A percentile compares a stretch with the other conserved stretches of the same genome.
Evolutionary conservation across 2,888 invertebrate species (phyloP).

Genomic region (Limnephilus auricula): DNA sequence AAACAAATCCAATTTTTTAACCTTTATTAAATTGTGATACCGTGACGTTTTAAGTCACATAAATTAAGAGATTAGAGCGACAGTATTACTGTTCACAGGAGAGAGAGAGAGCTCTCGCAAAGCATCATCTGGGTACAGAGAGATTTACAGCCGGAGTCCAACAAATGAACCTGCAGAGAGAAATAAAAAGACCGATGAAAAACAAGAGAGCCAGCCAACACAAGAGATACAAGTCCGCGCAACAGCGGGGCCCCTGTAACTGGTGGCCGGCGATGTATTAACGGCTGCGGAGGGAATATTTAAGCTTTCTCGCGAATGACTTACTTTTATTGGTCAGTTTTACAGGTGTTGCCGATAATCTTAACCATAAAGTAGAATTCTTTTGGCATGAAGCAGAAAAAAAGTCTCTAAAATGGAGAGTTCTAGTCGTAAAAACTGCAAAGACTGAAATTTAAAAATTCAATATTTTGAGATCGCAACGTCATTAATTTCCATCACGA

Average conservation of each 20-base stretch:
- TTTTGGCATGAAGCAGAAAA: neutral
- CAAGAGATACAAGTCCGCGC: neutral
- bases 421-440: too few relatives aligned
- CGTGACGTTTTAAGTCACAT: neutral
- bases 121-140: constrained; percentile 11
- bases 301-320: constrained; percentile 4
- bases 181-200: constrained; percentile 41
- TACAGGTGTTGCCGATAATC: neutral
- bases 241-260: neutral
- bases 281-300: constrained; percentile 25
- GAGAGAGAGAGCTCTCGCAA: neutral
- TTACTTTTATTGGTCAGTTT: constrained; percentile 24
- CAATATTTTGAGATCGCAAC: too few relatives aligned
- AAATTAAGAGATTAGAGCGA: constrained; percentile 14
- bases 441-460: neutral
- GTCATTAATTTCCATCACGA: too few relatives aligned
- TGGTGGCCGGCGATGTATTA: constrained; percentile 29
- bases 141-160: constrained; percentile 38
- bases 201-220: neutral
- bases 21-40: neutral
- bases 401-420: neutral
- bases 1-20: neutral
- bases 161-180: constrained; percentile 33
- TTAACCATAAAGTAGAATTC: neutral
- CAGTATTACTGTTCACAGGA: constrained; percentile 7